A percentile compares a stretch with the other conserved stretches of the same genome.
Evolutionary conservation across 2,113 vertebrate species (phyloP).

Genomic region (Clinocottus analis): DNA sequence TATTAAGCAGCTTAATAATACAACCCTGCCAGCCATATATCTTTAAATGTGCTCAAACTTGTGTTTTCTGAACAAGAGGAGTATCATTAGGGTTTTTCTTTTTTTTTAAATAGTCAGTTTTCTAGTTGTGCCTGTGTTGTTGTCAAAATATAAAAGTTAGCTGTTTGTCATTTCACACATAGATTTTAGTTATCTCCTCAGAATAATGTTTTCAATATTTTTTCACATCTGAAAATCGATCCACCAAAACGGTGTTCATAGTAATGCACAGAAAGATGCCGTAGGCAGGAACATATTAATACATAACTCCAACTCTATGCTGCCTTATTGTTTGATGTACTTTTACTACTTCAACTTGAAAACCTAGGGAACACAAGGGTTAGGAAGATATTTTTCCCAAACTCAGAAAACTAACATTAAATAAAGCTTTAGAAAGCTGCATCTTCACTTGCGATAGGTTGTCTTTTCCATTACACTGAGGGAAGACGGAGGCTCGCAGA

Average conservation of each 20-base stretch:
- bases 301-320: too few species aligned
- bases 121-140: neutral
- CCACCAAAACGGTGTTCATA: too few species aligned
- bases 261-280: neutral
- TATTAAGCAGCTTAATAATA: neutral
- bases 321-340: too few species aligned
- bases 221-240: neutral
- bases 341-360: constrained; percentile 3
- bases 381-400: constrained; percentile 1
- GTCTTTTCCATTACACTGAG: constrained; percentile 17
- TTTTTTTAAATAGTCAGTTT: neutral
- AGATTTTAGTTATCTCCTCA: neutral
- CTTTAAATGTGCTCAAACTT: neutral
- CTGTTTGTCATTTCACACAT: neutral
- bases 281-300: neutral
- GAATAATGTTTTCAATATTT: neutral
- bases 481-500: neutral
- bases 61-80: neutral
- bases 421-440: constrained; percentile 21
- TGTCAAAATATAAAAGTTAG: neutral
- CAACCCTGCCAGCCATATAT: neutral
- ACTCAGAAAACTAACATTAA: constrained; percentile 35
- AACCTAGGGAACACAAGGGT: neutral
- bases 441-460: constrained; percentile 19
- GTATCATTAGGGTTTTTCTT: neutral